A percentile compares a stretch with the other conserved stretches of the same genome.
phyloP scores from a whole-genome alignment of 2,113 vertebrate genomes.

The Chelonoidis abingdonii region DNA sequence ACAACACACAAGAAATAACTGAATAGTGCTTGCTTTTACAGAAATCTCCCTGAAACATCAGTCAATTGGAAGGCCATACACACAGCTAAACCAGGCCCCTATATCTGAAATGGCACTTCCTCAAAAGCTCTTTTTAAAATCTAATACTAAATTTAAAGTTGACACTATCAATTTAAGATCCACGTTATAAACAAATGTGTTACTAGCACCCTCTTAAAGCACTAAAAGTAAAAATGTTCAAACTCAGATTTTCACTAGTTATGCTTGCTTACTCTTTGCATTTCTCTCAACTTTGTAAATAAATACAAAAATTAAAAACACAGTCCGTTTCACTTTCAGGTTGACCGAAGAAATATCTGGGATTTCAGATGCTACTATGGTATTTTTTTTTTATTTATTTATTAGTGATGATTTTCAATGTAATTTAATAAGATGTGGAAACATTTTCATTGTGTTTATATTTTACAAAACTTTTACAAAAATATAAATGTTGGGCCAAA shows the following conservation, averaged over 20 bases:
- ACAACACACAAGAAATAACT: not conserved
- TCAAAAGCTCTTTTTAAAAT: not conserved
- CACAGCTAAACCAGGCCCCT: not conserved
- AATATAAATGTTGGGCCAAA: not conserved
- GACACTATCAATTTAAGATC: not conserved
- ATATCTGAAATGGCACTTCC: not conserved
- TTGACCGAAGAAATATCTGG: not conserved
- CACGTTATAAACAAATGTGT: not conserved
- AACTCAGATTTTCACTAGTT: constrained; percentile 20
- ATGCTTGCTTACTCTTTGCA: constrained; percentile 27
- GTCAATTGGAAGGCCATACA: not conserved
- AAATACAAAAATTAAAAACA: not conserved
- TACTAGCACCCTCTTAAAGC: not conserved
- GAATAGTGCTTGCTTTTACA: not conserved
- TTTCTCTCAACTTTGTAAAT: constrained; percentile 27
- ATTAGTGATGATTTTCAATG: not conserved
- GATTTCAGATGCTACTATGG: not conserved
- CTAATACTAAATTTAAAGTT: not conserved
- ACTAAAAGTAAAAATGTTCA: constrained; percentile 21
- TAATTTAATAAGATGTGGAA: not conserved
- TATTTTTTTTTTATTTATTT: not conserved
- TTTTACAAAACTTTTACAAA: not conserved
- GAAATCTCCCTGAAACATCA: not conserved
- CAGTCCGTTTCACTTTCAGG: constrained; percentile 30
- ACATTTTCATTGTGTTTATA: not conserved